Conservation (phyloP, 2,797 vertebrate genomes). For the Karalla daura region DNA sequence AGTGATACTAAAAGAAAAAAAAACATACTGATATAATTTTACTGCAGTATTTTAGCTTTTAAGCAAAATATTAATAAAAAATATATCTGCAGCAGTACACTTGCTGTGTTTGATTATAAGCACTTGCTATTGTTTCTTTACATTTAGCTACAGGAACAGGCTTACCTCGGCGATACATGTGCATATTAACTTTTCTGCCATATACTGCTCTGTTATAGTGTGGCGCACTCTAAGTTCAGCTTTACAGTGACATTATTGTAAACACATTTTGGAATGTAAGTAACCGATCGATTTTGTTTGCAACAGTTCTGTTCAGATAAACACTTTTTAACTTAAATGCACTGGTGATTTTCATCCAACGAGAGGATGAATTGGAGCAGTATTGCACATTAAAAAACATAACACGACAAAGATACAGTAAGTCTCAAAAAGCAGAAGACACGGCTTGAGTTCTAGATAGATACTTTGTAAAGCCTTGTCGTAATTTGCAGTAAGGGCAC, state of each 20-base stretch:
- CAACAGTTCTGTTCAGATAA: slow-evolving; percentile 18
- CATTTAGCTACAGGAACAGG: slow-evolving; percentile 50
- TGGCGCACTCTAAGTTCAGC: slow-evolving; percentile 3
- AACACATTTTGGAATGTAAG: slow-evolving; percentile 69
- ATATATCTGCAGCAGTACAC: slow-evolving; percentile 61
- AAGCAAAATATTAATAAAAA: slow-evolving; percentile 72
- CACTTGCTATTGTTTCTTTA: slow-evolving; percentile 53
- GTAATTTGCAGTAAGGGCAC: slow-evolving; percentile 29
- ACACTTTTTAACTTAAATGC: slow-evolving; percentile 13
- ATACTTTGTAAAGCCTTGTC: slow-evolving; percentile 39
- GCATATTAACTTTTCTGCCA: slow-evolving; percentile 22
- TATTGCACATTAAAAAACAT: slow-evolving; percentile 42
- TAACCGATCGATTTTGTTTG: slow-evolving; percentile 39
- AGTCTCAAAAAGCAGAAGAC: slow-evolving; percentile 26
- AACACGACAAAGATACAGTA: slow-evolving; percentile 18
- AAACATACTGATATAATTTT: slow-evolving; percentile 38
- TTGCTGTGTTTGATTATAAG: slow-evolving; percentile 34
- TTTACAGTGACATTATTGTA: slow-evolving; percentile 52
- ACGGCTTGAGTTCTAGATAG: slow-evolving; percentile 41
- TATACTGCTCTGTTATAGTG: slow-evolving; percentile 20
- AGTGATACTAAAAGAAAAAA: slow-evolving; percentile 50
- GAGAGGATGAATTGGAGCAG: slow-evolving; percentile 18
- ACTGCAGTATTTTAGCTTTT: slow-evolving; percentile 64
- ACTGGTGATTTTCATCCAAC: slow-evolving; percentile 32
- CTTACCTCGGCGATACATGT: slow-evolving; percentile 42